These are phyloP conservation scores for Uria lomvia DNA, from an alignment of 2,113 vertebrate species.

Conservation along the genomic window DNA sequence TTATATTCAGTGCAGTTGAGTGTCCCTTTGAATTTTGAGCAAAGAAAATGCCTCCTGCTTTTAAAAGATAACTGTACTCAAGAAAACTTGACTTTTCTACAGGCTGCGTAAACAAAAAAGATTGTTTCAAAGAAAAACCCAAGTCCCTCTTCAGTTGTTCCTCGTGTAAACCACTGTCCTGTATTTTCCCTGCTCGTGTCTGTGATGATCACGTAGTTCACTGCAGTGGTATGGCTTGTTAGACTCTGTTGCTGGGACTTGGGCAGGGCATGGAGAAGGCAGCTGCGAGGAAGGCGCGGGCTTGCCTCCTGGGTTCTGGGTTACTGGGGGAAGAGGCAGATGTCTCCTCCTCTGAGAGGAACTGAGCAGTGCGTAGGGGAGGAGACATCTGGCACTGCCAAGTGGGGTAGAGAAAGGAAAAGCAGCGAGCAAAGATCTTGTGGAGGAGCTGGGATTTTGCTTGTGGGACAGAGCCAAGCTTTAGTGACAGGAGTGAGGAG, in stretches of 20 bases:
- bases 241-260: not conserved
- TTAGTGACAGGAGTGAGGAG: not conserved
- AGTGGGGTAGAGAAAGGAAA: not conserved
- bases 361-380: not conserved
- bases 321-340: not conserved
- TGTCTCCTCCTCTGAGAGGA: not conserved
- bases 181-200: not conserved
- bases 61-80: not conserved
- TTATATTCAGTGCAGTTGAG: not conserved
- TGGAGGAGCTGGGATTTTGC: not conserved
- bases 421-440: not conserved
- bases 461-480: not conserved
- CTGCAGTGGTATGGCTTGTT: not conserved
- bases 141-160: not conserved
- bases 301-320: not conserved
- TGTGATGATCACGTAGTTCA: not conserved
- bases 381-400: not conserved
- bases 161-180: not conserved
- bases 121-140: not conserved
- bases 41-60: not conserved
- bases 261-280: not conserved
- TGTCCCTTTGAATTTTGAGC: not conserved
- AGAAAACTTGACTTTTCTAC: not conserved
- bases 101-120: not conserved
- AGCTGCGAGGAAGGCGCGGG: accelerated